Evolutionary conservation across 2,113 vertebrate species (phyloP).

Genomic region (Scophthalmus maximus): DNA sequence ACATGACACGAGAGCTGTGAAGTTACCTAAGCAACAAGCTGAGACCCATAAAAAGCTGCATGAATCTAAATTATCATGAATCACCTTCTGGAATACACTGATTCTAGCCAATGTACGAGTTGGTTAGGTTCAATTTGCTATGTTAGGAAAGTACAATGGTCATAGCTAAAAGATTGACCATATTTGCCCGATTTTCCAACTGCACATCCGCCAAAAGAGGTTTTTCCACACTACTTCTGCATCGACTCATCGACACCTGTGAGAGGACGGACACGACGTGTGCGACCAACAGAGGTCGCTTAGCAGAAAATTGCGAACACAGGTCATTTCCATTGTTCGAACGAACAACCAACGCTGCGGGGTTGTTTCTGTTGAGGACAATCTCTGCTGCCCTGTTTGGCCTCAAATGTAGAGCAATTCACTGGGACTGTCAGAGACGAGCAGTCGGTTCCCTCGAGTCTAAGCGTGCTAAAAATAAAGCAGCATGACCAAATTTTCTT

Average conservation of each 20-base stretch:
- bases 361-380: neutral
- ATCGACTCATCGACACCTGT: no score
- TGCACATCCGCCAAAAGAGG: neutral
- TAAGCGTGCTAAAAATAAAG: neutral
- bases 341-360: neutral
- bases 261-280: no score
- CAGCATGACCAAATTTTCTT: neutral
- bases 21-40: no score
- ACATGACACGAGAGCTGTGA: no score
- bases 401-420: constrained; percentile 19
- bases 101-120: no score
- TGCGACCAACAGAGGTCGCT: neutral
- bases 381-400: neutral
- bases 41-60: no score
- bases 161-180: no score
- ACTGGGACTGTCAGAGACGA: constrained; percentile 6
- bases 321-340: neutral
- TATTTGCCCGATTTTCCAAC: no score
- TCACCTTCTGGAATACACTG: no score
- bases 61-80: no score
- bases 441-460: neutral
- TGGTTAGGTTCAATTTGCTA: no score
- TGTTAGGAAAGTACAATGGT: no score
- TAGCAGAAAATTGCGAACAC: neutral
- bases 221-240: neutral